Conservation (phyloP, 2,113 vertebrate species). For the Mohoua ochrocephala region DNA sequence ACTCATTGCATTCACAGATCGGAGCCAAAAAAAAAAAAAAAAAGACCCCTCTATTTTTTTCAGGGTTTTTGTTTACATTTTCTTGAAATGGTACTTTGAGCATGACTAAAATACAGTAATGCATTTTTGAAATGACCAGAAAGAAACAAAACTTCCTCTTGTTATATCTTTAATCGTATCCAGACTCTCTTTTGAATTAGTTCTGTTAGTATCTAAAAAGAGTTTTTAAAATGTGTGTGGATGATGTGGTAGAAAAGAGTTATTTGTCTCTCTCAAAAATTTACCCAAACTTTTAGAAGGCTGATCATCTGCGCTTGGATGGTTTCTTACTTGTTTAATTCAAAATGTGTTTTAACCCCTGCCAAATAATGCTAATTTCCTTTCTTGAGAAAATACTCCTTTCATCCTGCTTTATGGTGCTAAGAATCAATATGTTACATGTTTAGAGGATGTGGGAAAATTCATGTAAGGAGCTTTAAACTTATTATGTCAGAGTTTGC, state of each 20-base stretch:
- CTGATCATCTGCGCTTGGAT: not conserved
- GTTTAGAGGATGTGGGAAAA: slow-evolving; percentile 32
- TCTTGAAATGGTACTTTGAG: not conserved
- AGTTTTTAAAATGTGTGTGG: not conserved
- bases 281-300: not conserved
- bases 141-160: slow-evolving; percentile 6
- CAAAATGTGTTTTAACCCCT: slow-evolving; percentile 26
- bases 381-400: slow-evolving; percentile 8
- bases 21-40: not conserved
- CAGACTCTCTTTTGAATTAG: slow-evolving; percentile 8
- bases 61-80: not conserved
- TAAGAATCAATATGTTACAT: slow-evolving; percentile 24
- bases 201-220: not conserved
- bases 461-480: slow-evolving; percentile 31
- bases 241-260: not conserved
- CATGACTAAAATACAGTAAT: not conserved
- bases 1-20: not conserved
- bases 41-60: not conserved
- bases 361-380: not conserved
- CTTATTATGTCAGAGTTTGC: slow-evolving; percentile 4
- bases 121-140: not conserved
- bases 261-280: not conserved
- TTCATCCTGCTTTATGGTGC: not conserved
- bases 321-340: slow-evolving; percentile 33
- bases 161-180: not conserved